Base-by-base conservation (phyloP, 2,888 invertebrate species). In the Mythimna impura region DNA sequence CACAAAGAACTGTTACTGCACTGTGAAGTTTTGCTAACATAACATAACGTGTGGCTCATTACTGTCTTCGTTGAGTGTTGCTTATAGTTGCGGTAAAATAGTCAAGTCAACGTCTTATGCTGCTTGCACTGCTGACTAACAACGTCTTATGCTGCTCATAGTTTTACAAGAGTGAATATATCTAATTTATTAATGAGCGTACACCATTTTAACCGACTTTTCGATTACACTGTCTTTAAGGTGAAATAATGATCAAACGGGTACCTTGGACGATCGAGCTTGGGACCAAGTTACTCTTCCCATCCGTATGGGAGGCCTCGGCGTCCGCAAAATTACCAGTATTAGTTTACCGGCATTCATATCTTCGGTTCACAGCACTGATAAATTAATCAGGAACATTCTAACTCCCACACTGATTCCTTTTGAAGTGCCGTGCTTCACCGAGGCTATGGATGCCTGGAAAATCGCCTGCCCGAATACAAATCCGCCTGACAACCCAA, bases 1-100 rank as follows among this genome's bases (percentile, higher is more conserved):
- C 61, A 68, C 78, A 75, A 83, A 78, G 81, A 71, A 69, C 69
- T 76, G 57, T 66, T 68, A 76, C 68, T 78, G 71, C 81, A 69
- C 57, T 61, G 25, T 8, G 34, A 68, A 83, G 66, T 71, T 83
- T 67, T 14, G 5, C 34, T 34, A 58, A 54, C 64, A 60, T 80
- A 61, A 79, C n/a, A 66, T 69, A 78, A 69, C 66, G 72, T 74
- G 71, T 57, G 52, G 80, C 62, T 80, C 75, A 71, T 78, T 60
- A 65, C 58, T 66, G 60, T 65, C 61, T 68, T 66, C 64, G 10
- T 17, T 58, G 61, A 54, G n/a, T 63, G 50, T 36, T 67, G 40
- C 64, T 60, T 66, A 47, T 60, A 9, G 43, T 63, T 25, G 72
- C 34, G 54, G 43, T 61, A 17, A 40, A 22, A 22, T 61, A 40